Base-by-base conservation (phyloP, 2,797 vertebrate genomes). In the Diplodus sargus region DNA sequence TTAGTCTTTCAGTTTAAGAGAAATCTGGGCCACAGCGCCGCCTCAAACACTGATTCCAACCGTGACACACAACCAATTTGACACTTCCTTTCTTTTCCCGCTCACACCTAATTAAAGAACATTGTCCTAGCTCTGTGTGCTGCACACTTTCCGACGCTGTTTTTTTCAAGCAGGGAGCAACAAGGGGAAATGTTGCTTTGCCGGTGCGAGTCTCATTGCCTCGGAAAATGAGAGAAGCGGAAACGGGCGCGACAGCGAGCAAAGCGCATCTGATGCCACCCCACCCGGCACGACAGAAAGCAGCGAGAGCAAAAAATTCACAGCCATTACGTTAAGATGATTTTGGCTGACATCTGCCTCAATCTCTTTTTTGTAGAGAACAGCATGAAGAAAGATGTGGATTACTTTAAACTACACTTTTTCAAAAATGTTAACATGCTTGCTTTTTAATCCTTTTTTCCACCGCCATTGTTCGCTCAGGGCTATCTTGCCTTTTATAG, bases 141-240 rank as follows among this genome's bases (percentile, higher is more conserved):
- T 48, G 68, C 68, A 57, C 63, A 45, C 23, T 65, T 64, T 79
- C 51, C 47, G 8, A 75, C 34, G 54, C 43, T 57, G 45, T 34
- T 34, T 34, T 34, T 48, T 78, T 74, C 18, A 48, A 70, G 66
- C 68, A 43, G 62, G 57, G 72, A 82, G 77, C 57, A 34, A 34
- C 1, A 42, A 85, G 85, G 87, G 81, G 85, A 85, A 74, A 78
- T 11, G 59, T 64, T 82, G 78, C 68, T 82, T 69, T 84, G 80
- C 85, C 71, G 60, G 54, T 79, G 57, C 22, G 59, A 71, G 81
- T 85, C 87, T 82, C 82, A 87, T 80, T 79, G 82, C 71, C 76
- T 81, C 49, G 18, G 47, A 78, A 82, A 90, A 82, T 68, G 75
- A 83, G 75, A 64, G 28, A 28, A 42, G 34, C 28, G 57, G 78